These are phyloP conservation scores for Andrena dorsata DNA, from an alignment of 2,888 invertebrate species.

Conservation along the genomic window DNA sequence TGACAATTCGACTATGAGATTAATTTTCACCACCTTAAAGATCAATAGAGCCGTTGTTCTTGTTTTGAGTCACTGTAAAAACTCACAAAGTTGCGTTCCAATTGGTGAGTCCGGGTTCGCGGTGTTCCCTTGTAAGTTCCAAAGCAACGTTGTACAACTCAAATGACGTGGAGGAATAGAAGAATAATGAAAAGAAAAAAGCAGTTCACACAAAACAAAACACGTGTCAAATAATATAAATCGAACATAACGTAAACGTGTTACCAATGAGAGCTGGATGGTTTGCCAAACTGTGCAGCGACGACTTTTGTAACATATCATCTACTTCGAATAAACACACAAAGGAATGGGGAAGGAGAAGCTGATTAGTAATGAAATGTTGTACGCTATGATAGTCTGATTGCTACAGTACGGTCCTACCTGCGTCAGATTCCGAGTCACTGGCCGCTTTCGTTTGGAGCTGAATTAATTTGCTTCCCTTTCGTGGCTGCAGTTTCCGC, in stretches of 20 bases:
- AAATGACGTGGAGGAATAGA: background rate
- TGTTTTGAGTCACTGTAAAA: no score
- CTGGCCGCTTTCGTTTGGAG: conserved; percentile 86
- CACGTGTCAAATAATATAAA: background rate
- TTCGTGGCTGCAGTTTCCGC: conserved; percentile 79
- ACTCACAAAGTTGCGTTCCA: no score
- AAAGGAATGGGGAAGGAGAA: background rate
- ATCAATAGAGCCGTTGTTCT: no score
- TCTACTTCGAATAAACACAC: conserved; percentile 13
- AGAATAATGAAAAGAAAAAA: background rate
- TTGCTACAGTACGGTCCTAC: conserved; percentile 61
- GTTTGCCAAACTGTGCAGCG: background rate
- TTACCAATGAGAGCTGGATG: background rate
- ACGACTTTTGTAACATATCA: background rate
- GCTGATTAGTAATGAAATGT: conserved; percentile 25
- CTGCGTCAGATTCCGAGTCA: conserved; percentile 90
- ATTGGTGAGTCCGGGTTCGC: no score
- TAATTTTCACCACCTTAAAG: no score
- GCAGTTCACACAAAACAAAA: background rate
- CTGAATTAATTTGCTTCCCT: conserved; percentile 80
- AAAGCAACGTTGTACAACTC: background rate
- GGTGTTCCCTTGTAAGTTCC: no score
- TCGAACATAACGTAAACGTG: conserved; percentile 2
- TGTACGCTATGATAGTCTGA: conserved; percentile 12
- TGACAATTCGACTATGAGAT: no score